Percentiles rank a stretch among this genome's conserved stretches.
These are phyloP conservation scores for Poeciliopsis infans DNA, from an alignment of 2,797 vertebrate genomes.

Conservation along the genomic window DNA sequence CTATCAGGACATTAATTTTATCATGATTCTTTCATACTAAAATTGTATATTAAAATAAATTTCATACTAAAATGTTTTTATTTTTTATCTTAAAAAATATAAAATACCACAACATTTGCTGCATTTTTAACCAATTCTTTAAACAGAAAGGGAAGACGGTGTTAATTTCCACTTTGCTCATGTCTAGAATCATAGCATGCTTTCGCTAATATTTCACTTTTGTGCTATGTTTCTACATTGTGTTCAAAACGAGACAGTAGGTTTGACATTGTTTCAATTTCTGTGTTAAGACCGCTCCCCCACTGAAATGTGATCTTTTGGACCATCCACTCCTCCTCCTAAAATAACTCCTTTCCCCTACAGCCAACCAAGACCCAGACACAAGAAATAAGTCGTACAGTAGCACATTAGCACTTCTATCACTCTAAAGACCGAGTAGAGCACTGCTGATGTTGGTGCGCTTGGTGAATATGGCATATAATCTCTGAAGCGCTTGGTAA, in stretches of 20 bases:
- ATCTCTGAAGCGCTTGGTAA: conserved; percentile 44
- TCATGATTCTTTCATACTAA: background rate
- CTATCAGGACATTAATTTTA: background rate
- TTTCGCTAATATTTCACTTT: background rate
- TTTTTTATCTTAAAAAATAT: too few relatives aligned
- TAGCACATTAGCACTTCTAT: conserved; percentile 41
- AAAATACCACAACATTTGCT: background rate
- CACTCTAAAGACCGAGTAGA: conserved; percentile 32
- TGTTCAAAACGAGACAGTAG: conserved; percentile 13
- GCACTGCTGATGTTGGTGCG: conserved; percentile 20
- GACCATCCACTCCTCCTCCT: conserved; percentile 63
- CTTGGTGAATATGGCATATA: conserved; percentile 15
- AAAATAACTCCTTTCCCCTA: conserved; percentile 72
- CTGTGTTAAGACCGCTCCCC: conserved; percentile 24
- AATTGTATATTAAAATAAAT: too few relatives aligned
- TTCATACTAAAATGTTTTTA: too few relatives aligned
- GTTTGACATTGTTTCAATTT: conserved; percentile 49
- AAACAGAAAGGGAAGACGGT: background rate
- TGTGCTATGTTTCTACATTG: background rate
- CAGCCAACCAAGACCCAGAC: conserved; percentile 21
- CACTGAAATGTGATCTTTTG: conserved; percentile 69
- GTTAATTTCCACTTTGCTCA: background rate
- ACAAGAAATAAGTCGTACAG: conserved; percentile 22
- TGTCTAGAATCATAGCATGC: background rate
- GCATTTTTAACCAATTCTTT: background rate